phyloP scores from a whole-genome alignment of 2,888 invertebrate genomes.

The Eremobia ochroleuca region DNA sequence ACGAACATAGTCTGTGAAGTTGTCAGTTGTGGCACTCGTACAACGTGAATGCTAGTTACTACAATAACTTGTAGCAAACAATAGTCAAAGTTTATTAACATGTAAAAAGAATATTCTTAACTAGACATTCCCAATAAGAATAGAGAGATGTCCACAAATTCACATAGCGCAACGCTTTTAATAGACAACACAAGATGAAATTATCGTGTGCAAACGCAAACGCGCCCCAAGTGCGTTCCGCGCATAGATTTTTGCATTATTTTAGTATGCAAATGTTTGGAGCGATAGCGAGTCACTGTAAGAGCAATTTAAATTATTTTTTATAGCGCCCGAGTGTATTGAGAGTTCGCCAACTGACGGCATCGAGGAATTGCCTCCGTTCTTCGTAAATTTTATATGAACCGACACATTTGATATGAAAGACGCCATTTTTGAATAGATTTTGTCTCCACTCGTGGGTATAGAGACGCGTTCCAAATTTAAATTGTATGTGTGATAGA shows the following conservation, averaged over 20 bases:
- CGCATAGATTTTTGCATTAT: constrained; percentile 91
- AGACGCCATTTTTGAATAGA: constrained; percentile 72
- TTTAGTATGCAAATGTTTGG: constrained; percentile 90
- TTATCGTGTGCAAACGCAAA: constrained; percentile 74
- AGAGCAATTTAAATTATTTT: constrained; percentile 92
- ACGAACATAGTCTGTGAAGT: background rate
- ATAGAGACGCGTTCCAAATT: constrained; percentile 67
- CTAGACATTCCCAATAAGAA: background rate
- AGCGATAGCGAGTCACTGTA: constrained; percentile 89
- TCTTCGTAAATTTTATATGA: constrained; percentile 86
- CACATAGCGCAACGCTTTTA: background rate
- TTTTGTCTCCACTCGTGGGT: constrained; percentile 66
- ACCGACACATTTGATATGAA: constrained; percentile 76
- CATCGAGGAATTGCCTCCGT: constrained; percentile 80
- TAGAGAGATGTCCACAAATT: background rate
- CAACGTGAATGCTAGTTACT: background rate
- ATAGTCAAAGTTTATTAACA: background rate
- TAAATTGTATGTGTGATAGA: constrained; percentile 65
- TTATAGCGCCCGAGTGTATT: constrained; percentile 91
- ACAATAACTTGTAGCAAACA: background rate
- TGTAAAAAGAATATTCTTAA: background rate
- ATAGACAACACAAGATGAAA: constrained; percentile 49
- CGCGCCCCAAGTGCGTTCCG: constrained; percentile 81
- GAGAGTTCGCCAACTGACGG: constrained; percentile 85
- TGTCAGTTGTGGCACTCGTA: too few species aligned